Evolutionary conservation across 2,888 invertebrate genomes (phyloP).

Genomic region (Halocaridina rubra): DNA sequence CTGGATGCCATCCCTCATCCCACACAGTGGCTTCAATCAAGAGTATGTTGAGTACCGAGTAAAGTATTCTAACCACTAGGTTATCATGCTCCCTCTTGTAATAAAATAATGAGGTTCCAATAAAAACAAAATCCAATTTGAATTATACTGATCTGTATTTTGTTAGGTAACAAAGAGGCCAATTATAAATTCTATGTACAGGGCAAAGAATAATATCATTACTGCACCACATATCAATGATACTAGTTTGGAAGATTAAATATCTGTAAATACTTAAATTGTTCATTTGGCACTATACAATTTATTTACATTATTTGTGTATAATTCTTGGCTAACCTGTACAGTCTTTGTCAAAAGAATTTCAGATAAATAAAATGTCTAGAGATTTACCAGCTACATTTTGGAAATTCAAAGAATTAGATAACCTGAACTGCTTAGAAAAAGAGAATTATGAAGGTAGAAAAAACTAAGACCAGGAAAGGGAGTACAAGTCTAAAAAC

Average conservation of each 20-base stretch:
- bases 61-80: too few species aligned
- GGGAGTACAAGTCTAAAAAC: slow-evolving; percentile 4
- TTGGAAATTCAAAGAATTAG: too few species aligned
- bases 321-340: not conserved
- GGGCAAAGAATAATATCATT: not conserved
- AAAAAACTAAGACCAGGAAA: too few species aligned
- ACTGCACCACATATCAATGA: not conserved
- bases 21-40: too few species aligned
- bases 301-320: slow-evolving; percentile 35
- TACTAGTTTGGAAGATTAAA: slow-evolving; percentile 7
- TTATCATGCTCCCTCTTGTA: too few species aligned
- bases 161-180: slow-evolving; percentile 47
- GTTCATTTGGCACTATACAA: slow-evolving; percentile 55
- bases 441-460: too few species aligned
- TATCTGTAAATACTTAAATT: slow-evolving; percentile 6
- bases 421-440: too few species aligned
- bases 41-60: too few species aligned
- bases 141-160: slow-evolving; percentile 6
- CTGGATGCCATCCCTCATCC: too few species aligned
- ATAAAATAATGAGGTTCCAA: too few species aligned
- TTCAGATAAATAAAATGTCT: not conserved
- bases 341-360: not conserved
- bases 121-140: too few species aligned
- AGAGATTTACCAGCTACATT: not conserved
- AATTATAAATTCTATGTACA: slow-evolving; percentile 51